Evolutionary conservation across 2,888 invertebrate genomes (phyloP).

Genomic region (Troides oblongomaculatus): DNA sequence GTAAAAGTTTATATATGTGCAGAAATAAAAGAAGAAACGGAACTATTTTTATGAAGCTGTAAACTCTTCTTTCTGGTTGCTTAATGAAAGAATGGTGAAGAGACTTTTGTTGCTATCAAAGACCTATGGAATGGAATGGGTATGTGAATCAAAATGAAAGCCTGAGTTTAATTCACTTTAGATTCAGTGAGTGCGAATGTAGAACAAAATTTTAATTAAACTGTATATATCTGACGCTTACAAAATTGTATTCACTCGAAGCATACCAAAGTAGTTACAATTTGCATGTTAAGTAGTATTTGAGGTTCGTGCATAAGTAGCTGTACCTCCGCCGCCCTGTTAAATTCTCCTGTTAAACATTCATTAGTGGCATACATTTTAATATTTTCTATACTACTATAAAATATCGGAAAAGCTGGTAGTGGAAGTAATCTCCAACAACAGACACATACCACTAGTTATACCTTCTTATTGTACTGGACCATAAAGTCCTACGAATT

Average conservation of each 20-base stretch:
- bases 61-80: no score
- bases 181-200: conserved; percentile 9
- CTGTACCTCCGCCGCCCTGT: neutral
- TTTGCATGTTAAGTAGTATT: conserved; percentile 25
- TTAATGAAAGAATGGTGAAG: no score
- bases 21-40: no score
- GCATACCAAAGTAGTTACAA: conserved; percentile 19
- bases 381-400: no score
- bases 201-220: conserved; percentile 21
- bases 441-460: no score
- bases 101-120: no score
- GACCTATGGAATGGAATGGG: neutral
- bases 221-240: conserved; percentile 10
- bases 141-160: neutral
- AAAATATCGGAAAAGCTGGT: no score
- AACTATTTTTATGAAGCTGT: no score
- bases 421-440: no score
- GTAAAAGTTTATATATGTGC: no score
- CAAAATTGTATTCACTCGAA: conserved; percentile 15
- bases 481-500: no score
- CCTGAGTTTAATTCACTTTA: neutral
- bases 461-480: no score
- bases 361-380: neutral
- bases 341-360: neutral
- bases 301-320: conserved; percentile 14